These are phyloP conservation scores for Miniopterus natalensis DNA, from an alignment of 2,113 vertebrate genomes.

Conservation along the genomic window DNA sequence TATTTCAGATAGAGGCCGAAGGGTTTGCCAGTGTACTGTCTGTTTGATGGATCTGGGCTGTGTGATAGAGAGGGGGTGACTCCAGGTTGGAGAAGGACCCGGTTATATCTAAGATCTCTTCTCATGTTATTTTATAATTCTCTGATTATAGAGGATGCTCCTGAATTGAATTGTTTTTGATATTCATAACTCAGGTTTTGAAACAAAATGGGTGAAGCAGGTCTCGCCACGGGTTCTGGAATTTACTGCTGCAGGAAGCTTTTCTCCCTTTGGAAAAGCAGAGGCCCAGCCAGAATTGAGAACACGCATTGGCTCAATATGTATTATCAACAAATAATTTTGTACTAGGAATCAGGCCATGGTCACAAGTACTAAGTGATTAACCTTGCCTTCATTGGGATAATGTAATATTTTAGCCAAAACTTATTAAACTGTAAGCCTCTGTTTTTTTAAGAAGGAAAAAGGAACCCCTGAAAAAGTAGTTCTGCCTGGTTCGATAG, in stretches of 20 bases:
- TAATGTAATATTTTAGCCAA: conserved; percentile 12
- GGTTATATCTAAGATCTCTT: background rate
- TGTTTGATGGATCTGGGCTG: background rate
- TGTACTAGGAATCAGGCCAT: background rate
- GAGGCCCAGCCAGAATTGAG: background rate
- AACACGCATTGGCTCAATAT: background rate
- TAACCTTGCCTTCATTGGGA: background rate
- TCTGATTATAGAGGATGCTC: background rate
- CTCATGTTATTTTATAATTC: conserved; percentile 2
- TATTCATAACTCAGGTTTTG: background rate
- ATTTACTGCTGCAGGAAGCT: background rate
- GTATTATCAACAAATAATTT: background rate
- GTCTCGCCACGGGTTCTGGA: background rate
- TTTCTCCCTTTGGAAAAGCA: background rate
- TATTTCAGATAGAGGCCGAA: background rate
- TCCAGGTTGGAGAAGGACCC: background rate
- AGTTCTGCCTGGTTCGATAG: background rate
- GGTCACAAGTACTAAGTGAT: conserved; percentile 4
- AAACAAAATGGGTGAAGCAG: background rate
- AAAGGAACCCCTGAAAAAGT: background rate
- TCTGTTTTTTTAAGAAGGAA: conserved; percentile 11
- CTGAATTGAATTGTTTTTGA: background rate
- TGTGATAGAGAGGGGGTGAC: background rate
- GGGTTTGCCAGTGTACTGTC: background rate
- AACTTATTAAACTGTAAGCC: background rate